Evolutionary conservation across 2,888 invertebrate species (phyloP).

Genomic region (Leptopilina syphax): DNA sequence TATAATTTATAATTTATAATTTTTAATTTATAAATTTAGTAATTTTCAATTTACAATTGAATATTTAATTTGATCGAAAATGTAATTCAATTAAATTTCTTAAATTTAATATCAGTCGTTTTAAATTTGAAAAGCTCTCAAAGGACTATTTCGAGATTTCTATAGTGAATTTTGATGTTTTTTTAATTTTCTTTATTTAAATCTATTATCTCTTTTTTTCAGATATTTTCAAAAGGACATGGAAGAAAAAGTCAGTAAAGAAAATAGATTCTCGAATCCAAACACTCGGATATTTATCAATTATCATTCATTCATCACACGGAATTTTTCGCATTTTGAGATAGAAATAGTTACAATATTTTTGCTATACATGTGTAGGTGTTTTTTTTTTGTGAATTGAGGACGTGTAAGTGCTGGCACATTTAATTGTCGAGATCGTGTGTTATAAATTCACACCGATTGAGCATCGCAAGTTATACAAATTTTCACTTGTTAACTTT

Average conservation of each 20-base stretch:
- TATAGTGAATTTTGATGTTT: neutral
- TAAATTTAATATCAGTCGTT: too few species aligned
- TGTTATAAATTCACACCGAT: conserved; percentile 25
- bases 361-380: conserved; percentile 35
- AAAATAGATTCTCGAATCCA: neutral
- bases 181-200: neutral
- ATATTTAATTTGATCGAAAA: neutral
- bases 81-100: too few species aligned
- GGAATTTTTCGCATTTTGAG: neutral
- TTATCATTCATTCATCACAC: neutral
- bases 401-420: conserved; percentile 37
- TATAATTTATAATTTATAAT: too few species aligned
- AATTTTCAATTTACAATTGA: too few species aligned
- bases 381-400: neutral
- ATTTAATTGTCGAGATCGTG: conserved; percentile 38
- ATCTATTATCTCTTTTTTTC: neutral
- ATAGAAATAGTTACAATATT: conserved; percentile 31
- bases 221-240: neutral
- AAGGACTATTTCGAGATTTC: too few species aligned
- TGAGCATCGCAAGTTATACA: conserved; percentile 28
- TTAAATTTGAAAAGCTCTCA: conserved; percentile 4
- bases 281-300: neutral
- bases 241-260: neutral
- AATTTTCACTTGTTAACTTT: conserved; percentile 22
- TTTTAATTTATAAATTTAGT: too few species aligned